Evolutionary conservation across 2,888 invertebrate species (phyloP).

Genomic region (Microplitis deprimator): DNA sequence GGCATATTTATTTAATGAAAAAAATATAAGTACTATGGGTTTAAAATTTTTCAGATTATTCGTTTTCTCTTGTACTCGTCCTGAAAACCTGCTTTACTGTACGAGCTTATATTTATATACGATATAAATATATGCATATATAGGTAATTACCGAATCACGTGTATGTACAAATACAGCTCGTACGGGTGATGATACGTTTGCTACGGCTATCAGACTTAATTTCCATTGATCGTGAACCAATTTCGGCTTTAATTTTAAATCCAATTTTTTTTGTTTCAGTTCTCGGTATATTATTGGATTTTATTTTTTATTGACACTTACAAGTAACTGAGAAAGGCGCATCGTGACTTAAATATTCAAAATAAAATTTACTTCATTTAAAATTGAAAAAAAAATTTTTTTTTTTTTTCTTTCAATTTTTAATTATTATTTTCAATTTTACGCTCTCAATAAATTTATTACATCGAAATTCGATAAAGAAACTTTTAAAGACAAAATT

Average conservation of each 20-base stretch:
- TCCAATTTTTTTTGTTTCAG: background rate
- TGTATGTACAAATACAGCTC: constrained; percentile 8
- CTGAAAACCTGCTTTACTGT: constrained; percentile 16
- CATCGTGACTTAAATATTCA: background rate
- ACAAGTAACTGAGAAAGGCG: background rate
- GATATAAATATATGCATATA: background rate
- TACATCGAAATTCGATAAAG: too few species aligned
- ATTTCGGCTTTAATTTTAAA: constrained; percentile 13
- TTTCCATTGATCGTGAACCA: constrained; percentile 25
- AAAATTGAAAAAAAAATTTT: background rate
- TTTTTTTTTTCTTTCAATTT: background rate
- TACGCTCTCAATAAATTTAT: too few species aligned
- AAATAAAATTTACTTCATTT: background rate
- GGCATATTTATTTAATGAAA: background rate
- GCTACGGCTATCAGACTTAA: constrained; percentile 12
- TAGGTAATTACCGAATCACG: constrained; percentile 16
- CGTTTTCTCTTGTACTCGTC: background rate
- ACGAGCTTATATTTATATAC: background rate
- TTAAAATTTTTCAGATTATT: background rate
- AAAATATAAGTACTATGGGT: background rate
- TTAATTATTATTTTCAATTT: too few species aligned
- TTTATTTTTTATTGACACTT: background rate
- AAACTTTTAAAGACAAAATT: too few species aligned
- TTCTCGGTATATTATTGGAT: background rate
- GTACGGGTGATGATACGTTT: constrained; percentile 16